Evolutionary conservation across 1,140 invertebrate species (phyloP).

Genomic region (Manduca sexta): DNA sequence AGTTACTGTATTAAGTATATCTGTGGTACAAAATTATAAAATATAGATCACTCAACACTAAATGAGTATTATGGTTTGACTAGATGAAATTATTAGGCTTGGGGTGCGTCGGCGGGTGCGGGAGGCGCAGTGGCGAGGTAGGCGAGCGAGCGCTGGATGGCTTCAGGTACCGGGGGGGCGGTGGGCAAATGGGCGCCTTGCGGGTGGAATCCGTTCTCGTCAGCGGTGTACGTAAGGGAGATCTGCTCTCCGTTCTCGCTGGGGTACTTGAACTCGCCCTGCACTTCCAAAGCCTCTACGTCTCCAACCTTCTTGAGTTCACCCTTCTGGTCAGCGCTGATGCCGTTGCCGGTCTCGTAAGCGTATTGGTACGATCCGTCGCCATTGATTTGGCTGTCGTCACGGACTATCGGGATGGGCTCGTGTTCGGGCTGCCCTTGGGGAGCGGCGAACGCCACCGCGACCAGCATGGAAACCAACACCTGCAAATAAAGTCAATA

Average conservation of each 20-base stretch:
- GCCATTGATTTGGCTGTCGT: slow-evolving; percentile 60
- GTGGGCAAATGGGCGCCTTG: slow-evolving; percentile 77
- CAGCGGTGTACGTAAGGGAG: slow-evolving; percentile 82
- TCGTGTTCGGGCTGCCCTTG: slow-evolving; percentile 35
- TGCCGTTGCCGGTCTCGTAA: slow-evolving; percentile 81
- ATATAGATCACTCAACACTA: slow-evolving; percentile 17
- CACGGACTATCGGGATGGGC: slow-evolving; percentile 57
- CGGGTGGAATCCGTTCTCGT: slow-evolving; percentile 83
- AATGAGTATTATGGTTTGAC: slow-evolving; percentile 27
- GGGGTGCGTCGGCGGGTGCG: slow-evolving; percentile 21
- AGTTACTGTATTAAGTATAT: slow-evolving; percentile 3
- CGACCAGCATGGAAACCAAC: slow-evolving; percentile 44
- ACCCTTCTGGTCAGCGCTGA: slow-evolving; percentile 80
- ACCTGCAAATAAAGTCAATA: slow-evolving; percentile 34
- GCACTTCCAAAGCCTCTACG: slow-evolving; percentile 74
- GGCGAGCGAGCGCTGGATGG: slow-evolving; percentile 68
- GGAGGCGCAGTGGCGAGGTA: slow-evolving; percentile 67
- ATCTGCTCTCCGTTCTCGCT: slow-evolving; percentile 75
- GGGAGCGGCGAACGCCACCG: slow-evolving; percentile 46
- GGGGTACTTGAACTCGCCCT: slow-evolving; percentile 79
- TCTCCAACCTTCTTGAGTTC: slow-evolving; percentile 76
- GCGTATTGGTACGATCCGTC: slow-evolving; percentile 65
- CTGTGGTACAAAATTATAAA: slow-evolving; percentile 27
- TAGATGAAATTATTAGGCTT: slow-evolving; percentile 19
- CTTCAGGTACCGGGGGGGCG: slow-evolving; percentile 76